Conservation (phyloP, 2,113 vertebrate species). For the Gulo gulo region DNA sequence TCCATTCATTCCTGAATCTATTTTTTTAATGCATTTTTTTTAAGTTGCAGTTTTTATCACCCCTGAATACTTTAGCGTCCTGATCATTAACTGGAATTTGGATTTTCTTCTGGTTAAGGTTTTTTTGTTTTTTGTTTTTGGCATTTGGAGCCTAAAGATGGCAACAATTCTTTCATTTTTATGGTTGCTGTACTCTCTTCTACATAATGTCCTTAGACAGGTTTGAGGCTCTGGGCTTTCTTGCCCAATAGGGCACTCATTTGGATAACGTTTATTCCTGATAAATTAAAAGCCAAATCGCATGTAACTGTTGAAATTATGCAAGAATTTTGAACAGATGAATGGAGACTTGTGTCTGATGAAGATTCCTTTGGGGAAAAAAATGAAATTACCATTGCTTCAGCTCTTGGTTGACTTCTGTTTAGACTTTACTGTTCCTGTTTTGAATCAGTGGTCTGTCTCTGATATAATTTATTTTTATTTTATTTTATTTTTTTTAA, state of each 20-base stretch:
- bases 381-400: not conserved
- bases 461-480: not conserved
- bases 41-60: not conserved
- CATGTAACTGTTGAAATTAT: not conserved
- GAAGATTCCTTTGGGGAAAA: not conserved
- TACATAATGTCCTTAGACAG: not conserved
- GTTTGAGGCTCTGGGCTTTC: not conserved
- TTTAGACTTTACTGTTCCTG: not conserved
- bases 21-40: not conserved
- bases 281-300: not conserved
- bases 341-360: not conserved
- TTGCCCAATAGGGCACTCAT: not conserved
- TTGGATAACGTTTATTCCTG: not conserved
- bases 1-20: not conserved
- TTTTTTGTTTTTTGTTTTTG: not conserved
- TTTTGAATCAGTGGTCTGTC: constrained; percentile 1
- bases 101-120: not conserved
- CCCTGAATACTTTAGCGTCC: not conserved
- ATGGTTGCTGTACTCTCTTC: not conserved
- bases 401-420: not conserved
- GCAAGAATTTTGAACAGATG: constrained; percentile 13
- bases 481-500: no score
- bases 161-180: not conserved
- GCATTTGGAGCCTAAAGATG: not conserved
- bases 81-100: not conserved